A percentile compares a stretch with the other conserved stretches of the same genome.
Evolutionary conservation across 2,888 invertebrate species (phyloP).

Genomic region (Euzetes globulus): DNA sequence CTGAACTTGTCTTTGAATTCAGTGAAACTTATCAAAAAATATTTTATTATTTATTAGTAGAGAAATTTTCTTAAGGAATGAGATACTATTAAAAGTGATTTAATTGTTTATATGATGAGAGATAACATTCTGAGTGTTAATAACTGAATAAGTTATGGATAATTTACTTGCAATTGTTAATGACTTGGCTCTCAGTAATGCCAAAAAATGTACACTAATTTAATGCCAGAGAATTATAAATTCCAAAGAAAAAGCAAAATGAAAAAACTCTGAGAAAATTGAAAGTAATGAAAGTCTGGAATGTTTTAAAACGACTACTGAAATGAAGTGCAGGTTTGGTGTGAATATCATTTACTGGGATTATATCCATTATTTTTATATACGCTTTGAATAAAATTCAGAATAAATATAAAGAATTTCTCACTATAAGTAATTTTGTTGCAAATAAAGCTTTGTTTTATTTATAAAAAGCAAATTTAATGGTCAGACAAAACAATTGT

Average conservation of each 20-base stretch:
- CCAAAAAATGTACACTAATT: neutral
- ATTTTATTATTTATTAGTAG: neutral
- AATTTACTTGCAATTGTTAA: constrained; percentile 14
- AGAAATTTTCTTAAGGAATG: neutral
- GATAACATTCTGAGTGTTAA: constrained; percentile 16
- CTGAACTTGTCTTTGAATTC: neutral
- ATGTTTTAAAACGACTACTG: neutral
- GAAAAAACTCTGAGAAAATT: neutral
- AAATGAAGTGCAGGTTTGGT: neutral
- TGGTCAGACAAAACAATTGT: no score
- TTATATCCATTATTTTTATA: no score
- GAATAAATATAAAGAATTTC: no score
- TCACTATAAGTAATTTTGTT: no score
- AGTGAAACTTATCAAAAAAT: neutral
- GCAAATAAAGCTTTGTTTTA: no score
- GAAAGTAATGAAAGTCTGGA: neutral
- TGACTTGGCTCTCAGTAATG: neutral
- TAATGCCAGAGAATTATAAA: constrained; percentile 1
- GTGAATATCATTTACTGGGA: no score
- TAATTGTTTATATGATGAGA: constrained; percentile 2
- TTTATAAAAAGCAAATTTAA: no score
- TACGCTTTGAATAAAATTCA: no score
- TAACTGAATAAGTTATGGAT: constrained; percentile 15
- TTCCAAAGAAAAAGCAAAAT: neutral
- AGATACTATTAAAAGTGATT: neutral